phyloP scores from a whole-genome alignment of 1,140 invertebrate species.

The Pristionchus pacificus region DNA sequence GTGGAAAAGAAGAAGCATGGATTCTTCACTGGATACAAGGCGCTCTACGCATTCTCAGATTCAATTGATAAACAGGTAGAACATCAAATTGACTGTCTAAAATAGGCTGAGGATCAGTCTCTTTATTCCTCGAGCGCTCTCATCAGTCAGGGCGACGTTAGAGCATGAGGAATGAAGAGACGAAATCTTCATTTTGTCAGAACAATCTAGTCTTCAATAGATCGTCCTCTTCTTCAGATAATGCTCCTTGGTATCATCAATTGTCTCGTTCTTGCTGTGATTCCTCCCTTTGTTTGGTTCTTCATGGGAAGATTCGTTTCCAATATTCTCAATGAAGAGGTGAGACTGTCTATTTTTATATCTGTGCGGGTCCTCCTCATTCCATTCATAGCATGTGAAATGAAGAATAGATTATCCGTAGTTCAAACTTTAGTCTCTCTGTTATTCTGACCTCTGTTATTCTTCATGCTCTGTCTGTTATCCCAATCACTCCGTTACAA shows the following conservation, averaged over 20 bases:
- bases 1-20: no score
- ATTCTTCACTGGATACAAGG: slow-evolving; percentile 11
- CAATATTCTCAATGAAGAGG: slow-evolving; percentile 44
- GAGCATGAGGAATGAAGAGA: no score
- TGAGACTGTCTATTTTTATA: slow-evolving; percentile 1
- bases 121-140: no score
- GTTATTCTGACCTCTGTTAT: slow-evolving; percentile 34
- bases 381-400: slow-evolving; percentile 39
- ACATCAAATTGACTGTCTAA: no score
- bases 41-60: slow-evolving; percentile 36
- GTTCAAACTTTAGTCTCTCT: slow-evolving; percentile 17
- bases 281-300: slow-evolving; percentile 55
- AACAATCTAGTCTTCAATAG: neutral
- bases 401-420: slow-evolving; percentile 17
- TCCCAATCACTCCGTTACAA: slow-evolving; percentile 26
- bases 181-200: no score
- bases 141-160: no score
- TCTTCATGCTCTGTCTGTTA: slow-evolving; percentile 49
- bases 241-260: slow-evolving; percentile 47
- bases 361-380: neutral
- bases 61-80: slow-evolving; percentile 32
- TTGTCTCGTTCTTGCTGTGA: slow-evolving; percentile 46
- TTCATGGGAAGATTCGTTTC: slow-evolving; percentile 54
- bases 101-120: no score
- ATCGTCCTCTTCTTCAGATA: slow-evolving; percentile 29